These are phyloP conservation scores for Protobothrops mucrosquamatus DNA, from an alignment of 2,113 vertebrate genomes.

Conservation along the genomic window DNA sequence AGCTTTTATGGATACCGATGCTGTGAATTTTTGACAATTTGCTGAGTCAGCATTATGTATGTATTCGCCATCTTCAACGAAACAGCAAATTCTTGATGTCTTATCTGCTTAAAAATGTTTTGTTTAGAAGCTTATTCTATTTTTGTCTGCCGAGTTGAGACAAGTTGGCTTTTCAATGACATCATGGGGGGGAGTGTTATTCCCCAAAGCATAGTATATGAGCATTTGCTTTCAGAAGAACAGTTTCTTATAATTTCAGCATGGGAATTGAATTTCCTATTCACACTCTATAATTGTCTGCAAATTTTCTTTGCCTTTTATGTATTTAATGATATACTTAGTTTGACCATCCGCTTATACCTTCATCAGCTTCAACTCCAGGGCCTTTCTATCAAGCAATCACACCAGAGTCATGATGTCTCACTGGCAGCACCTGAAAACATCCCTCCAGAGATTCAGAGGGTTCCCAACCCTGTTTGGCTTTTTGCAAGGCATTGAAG, in stretches of 20 bases:
- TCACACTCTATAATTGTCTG: background rate
- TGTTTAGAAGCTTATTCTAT: slow-evolving; percentile 26
- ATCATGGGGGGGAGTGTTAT: background rate
- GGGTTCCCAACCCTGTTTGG: background rate
- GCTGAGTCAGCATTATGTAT: slow-evolving; percentile 8
- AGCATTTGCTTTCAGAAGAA: background rate
- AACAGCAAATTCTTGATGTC: slow-evolving; percentile 13
- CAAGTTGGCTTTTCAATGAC: background rate
- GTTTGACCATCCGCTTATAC: background rate
- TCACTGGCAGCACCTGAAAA: background rate
- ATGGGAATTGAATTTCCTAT: background rate
- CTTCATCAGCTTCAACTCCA: background rate
- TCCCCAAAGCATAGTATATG: background rate
- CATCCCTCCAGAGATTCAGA: background rate
- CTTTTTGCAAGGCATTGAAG: background rate
- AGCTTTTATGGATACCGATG: slow-evolving; percentile 20
- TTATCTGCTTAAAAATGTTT: background rate
- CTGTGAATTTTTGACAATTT: slow-evolving; percentile 15
- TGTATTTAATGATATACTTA: background rate
- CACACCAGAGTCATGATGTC: background rate
- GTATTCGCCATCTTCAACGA: slow-evolving; percentile 28
- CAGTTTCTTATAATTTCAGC: background rate
- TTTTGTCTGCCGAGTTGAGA: background rate
- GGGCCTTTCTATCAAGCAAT: background rate
- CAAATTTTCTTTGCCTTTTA: background rate